phyloP scores from a whole-genome alignment of 2,888 invertebrate species.

The Tetragonisca angustula region DNA sequence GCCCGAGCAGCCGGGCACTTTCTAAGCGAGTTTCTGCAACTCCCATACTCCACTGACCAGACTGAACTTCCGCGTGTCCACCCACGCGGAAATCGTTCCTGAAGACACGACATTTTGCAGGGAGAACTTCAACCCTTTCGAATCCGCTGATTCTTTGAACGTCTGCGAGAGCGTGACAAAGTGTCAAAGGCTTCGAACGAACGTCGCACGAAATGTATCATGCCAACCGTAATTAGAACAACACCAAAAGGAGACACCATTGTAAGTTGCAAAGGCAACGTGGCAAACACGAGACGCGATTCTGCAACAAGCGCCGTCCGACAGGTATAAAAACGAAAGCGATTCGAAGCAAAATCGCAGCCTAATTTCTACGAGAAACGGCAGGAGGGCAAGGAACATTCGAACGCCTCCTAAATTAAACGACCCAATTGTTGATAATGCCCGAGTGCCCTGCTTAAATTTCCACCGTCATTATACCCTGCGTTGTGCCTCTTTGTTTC shows the following conservation, averaged over 20 bases:
- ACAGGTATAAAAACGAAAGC: background rate
- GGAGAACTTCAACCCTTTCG: background rate
- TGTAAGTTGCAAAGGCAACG: too few relatives aligned
- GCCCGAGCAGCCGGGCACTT: constrained; percentile 49
- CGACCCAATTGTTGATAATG: constrained; percentile 37
- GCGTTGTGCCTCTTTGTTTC: background rate
- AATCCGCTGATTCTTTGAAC: background rate
- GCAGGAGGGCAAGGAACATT: background rate
- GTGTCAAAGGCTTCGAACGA: too few relatives aligned
- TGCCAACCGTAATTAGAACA: too few relatives aligned
- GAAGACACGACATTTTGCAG: background rate
- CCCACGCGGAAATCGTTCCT: background rate
- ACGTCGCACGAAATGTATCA: too few relatives aligned
- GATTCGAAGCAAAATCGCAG: background rate
- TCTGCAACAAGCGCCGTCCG: background rate
- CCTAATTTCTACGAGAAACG: constrained; percentile 26
- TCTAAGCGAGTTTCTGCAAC: constrained; percentile 54
- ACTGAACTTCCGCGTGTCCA: constrained; percentile 19
- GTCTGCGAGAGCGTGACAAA: too few relatives aligned
- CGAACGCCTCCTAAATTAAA: constrained; percentile 31
- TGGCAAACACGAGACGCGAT: too few relatives aligned
- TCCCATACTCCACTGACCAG: constrained; percentile 8
- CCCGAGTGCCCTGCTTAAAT: constrained; percentile 11
- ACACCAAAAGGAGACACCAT: too few relatives aligned
- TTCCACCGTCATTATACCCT: background rate